A percentile compares a stretch with the other conserved stretches of the same genome.
Evolutionary conservation across 2,113 vertebrate species (phyloP).

Genomic region (rabbit (Oryctolagus cuniculus)): DNA sequence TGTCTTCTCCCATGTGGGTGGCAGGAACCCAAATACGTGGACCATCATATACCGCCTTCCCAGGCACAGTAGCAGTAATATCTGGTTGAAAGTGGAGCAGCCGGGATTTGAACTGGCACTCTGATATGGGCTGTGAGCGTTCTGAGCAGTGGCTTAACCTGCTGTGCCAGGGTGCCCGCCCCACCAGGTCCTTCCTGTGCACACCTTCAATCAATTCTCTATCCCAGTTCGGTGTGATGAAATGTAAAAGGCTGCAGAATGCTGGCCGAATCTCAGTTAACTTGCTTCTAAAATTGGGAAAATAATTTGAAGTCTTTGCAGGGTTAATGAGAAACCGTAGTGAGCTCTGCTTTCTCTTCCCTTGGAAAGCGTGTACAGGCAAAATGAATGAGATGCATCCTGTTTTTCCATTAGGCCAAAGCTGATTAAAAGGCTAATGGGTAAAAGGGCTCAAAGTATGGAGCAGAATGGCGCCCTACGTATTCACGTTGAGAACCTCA

Average conservation of each 20-base stretch:
- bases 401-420: conserved; percentile 59
- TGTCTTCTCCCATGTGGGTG: too few species aligned
- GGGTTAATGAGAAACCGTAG: conserved; percentile 6
- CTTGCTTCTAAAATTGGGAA: conserved; percentile 60
- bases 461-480: conserved; percentile 38
- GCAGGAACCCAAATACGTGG: too few species aligned
- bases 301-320: conserved; percentile 28
- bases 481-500: conserved; percentile 54
- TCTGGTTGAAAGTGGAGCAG: too few species aligned
- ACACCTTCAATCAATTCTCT: conserved; percentile 1
- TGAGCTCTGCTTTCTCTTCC: not conserved
- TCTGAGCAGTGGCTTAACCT: too few species aligned
- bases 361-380: not conserved
- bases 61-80: too few species aligned
- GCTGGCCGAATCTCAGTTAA: conserved; percentile 5
- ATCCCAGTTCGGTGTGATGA: not conserved
- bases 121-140: too few species aligned
- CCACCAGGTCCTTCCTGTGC: not conserved
- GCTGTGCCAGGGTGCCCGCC: too few species aligned
- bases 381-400: conserved; percentile 63
- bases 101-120: too few species aligned
- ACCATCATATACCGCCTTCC: too few species aligned
- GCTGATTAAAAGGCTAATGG: conserved; percentile 34
- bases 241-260: not conserved
- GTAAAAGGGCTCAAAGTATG: conserved; percentile 35